Evolutionary conservation across 2,113 vertebrate genomes (phyloP), one percentile per base, ranked within the genome.

Genomic region (Bothrops jararaca): DNA sequence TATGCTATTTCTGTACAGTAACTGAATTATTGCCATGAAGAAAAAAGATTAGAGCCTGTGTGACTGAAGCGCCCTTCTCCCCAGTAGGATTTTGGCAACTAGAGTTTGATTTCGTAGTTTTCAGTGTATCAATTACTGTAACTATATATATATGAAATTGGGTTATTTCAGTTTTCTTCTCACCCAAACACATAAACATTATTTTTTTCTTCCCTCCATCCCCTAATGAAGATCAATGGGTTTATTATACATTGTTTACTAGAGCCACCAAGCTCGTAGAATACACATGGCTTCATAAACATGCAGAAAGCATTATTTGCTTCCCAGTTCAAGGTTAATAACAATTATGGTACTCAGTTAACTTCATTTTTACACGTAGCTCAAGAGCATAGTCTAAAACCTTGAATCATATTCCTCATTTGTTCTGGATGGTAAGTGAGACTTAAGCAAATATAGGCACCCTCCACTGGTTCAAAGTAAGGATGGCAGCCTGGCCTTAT

Each of bases 211-310:
- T 91, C 58, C 58, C 34, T 42, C 15, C 90, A 85, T 50, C 50
- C 52, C 20, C n/a, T 93, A 89, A 91, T 85, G 90, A 89, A 53
- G 90, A 93, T 89, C 90, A 85, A 89, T 69, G 54, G 12, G 39
- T 50, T 52, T 10, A 29, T 60, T 8, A 52, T 57, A 74, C 34
- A 5, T n/a, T 34, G 57, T 69, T 87, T 74, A 74, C 89, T 26
- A 91, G 58, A 60, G 74, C 57, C 86, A 56, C 86, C 56, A 57
- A 93, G 52, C 90, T 91, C 60, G 45, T 26, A n/a, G 85, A 88
- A 80, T 88, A 58, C 34, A 1, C 9, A 91, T 88, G 50, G 12
- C n/a, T 23, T 58, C 90, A 91, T 91, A 52, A 88, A n/a, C 34
- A 88, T 88, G 85, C 85, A 54, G n/a, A 74, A 93, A 58, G 57